A percentile compares a stretch with the other conserved stretches of the same genome.
Conservation (phyloP, 2,113 vertebrate species). For the Antigone vipio region DNA sequence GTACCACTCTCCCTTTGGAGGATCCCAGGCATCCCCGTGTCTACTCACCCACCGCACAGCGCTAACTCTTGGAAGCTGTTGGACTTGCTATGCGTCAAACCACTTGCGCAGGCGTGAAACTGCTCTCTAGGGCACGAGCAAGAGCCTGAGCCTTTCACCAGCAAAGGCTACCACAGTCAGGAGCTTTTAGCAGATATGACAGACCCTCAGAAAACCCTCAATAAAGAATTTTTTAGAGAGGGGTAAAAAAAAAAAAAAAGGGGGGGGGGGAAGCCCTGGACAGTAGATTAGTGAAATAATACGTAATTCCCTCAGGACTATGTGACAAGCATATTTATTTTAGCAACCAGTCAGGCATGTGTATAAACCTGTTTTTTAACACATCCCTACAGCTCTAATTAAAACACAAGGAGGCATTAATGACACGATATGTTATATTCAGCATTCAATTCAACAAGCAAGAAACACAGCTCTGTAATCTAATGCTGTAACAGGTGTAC, state of each 20-base stretch:
- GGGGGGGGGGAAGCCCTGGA: neutral
- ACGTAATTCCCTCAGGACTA: neutral
- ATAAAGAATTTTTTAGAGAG: neutral
- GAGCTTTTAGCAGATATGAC: neutral
- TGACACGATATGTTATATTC: accelerated
- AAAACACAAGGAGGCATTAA: constrained; percentile 21
- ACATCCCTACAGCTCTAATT: constrained; percentile 30
- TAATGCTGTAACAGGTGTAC: constrained; percentile 11
- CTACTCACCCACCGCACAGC: neutral
- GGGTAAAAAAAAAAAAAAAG: too few relatives aligned
- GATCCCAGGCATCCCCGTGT: neutral
- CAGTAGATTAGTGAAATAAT: neutral
- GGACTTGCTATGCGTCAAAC: neutral
- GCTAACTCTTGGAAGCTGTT: accelerated
- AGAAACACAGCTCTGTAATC: neutral
- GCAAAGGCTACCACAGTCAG: neutral
- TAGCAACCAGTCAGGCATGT: constrained; percentile 17
- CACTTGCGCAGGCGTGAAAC: neutral
- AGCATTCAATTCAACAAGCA: neutral
- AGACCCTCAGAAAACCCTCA: neutral
- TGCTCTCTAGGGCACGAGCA: neutral
- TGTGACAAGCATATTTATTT: neutral
- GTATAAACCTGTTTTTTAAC: constrained; percentile 19
- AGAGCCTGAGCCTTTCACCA: neutral
- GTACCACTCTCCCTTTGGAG: neutral